phyloP scores from a whole-genome alignment of 2,888 invertebrate species.

The Ectropis crepuscularia region DNA sequence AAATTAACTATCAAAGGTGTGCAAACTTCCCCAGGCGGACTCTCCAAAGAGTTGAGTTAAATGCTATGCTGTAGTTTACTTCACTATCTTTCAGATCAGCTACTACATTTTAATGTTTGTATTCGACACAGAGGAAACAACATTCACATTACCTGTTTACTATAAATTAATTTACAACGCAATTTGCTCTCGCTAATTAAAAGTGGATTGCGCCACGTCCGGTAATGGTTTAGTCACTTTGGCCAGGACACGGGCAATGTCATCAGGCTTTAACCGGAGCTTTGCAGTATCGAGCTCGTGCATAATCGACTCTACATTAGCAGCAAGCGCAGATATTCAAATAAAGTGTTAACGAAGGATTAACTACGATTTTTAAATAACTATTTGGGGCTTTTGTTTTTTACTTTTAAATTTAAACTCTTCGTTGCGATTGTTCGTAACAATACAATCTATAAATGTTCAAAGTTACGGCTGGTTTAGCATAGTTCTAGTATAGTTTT shows the following conservation, averaged over 20 bases:
- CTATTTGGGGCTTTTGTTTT: not conserved
- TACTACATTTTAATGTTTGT: not conserved
- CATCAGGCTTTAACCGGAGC: conserved; percentile 25
- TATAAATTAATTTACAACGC: conserved; percentile 42
- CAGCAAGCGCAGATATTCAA: not conserved
- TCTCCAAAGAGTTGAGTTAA: no score
- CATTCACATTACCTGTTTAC: conserved; percentile 61
- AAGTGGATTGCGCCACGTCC: conserved; percentile 37
- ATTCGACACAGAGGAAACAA: conserved; percentile 9
- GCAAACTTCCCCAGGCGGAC: no score
- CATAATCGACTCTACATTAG: conserved; percentile 23
- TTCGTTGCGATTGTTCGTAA: no score
- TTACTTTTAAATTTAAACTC: no score
- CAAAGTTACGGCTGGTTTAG: no score
- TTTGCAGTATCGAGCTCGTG: conserved; percentile 16
- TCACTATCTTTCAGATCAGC: no score
- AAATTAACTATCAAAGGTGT: no score
- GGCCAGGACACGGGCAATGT: conserved; percentile 28
- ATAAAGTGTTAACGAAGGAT: not conserved
- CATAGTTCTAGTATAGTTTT: no score
- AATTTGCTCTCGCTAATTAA: conserved; percentile 40
- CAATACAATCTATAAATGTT: no score
- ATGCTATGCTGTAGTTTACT: no score
- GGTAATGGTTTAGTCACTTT: conserved; percentile 38
- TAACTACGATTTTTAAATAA: not conserved